Base-by-base conservation (phyloP, 1,140 invertebrate species). In the Dreissena polymorpha region DNA sequence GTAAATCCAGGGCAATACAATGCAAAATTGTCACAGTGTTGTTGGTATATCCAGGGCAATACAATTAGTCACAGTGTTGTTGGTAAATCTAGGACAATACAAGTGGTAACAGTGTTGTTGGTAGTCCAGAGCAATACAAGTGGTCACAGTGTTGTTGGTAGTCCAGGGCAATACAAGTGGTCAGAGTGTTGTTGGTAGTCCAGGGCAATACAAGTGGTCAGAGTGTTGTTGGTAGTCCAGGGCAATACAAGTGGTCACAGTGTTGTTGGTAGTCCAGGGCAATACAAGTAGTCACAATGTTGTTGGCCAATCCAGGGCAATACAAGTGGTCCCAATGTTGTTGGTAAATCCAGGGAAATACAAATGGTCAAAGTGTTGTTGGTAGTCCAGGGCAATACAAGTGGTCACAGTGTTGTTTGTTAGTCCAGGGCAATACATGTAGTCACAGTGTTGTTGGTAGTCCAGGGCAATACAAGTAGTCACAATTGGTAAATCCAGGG, bases 61-160 rank as follows among this genome's bases (percentile, higher is more conserved):
- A n/a, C n/a, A n/a, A n/a, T n/a, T n/a, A n/a, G 76, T 85, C 39
- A 18, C 57, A 13, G 21, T 80, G 21, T 51, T 85, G 27, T 69
- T 85, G 64, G 84, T 85, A 85, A 80, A 64, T 18, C 60, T 65
- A 39, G 39, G 39, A 8, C 39, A 39, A 8, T 39, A n/a, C n/a
- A n/a, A n/a, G n/a, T 85, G 50, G 76, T 85, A n/a, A 18, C 57
- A 13, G 21, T 80, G 21, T 51, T 85, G 27, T 69, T 85, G 64
- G 84, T 85, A 85, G 71, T 18, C 60, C 65, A 39, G 39, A 8
- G 39, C 39, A 39, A 8, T 39, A n/a, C n/a, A n/a, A n/a, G n/a
- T 85, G 50, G 76, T 85, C 39, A 18, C 57, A 13, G 21, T 80
- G 21, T 51, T 85, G 27, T 69, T 85, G 64, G 84, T 85, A 85